Base-by-base conservation (phyloP, 1,140 invertebrate genomes). In the Scaptomyza pallida region DNA sequence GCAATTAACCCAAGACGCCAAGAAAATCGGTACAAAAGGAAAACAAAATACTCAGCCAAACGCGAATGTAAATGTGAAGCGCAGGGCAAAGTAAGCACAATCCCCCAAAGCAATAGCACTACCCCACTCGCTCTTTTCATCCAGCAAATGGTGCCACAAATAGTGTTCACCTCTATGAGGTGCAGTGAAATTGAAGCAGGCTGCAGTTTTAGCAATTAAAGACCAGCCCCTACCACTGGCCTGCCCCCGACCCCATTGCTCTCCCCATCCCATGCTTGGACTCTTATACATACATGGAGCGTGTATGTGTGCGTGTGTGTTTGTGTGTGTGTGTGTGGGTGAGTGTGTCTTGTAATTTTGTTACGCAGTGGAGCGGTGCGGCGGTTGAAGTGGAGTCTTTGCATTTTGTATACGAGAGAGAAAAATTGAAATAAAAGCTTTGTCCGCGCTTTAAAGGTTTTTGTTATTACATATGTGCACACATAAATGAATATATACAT, bases 281-380 rank as follows among this genome's bases (percentile, higher is more conserved):
- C n/a, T 41, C 26, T 41, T 37, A 48, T 47, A 21, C 37, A 47
- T 43, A 57, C 37, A 57, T 56, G 37, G 41, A 35, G 26, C 44
- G 63, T 26, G 21, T 50, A 21, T 41, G 23, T 9, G 44, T 50
- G 44, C 33, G 21, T 63, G 17, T 43, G 21, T 15, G 23, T 69
- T 41, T 67, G 8, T 45, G 17, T 50, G 8, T 16, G 19, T 47
- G 35, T 57, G 48, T 44, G 44, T 48, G 59, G 64, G 48, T 60
- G 43, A 68, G 55, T 71, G 52, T 59, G 55, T 67, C 70, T 82
- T 81, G 78, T 74, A 82, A 82, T 82, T 82, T 83, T 61, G 80
- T 85, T 80, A 85, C 80, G 80, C 80, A 80, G 80, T 77, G 81
- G 69, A 85, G 80, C 80, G 81, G 56, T 69, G 64, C 74, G 80